Base-by-base conservation (phyloP, 2,888 invertebrate species). In the Gerris lacustris region DNA sequence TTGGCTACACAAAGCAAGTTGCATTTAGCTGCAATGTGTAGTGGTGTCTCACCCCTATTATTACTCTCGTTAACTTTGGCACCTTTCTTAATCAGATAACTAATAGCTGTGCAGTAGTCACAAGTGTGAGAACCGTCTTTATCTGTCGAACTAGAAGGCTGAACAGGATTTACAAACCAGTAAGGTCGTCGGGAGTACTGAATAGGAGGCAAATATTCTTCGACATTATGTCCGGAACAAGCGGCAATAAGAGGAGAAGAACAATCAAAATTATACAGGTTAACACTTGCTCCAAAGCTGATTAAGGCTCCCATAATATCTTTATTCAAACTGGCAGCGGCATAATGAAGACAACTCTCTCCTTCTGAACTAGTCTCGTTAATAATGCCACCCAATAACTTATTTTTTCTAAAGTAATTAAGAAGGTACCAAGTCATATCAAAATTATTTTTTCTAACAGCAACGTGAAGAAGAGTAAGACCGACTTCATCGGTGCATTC, bases 401-500 rank as follows among this genome's bases (percentile, higher is more conserved):
- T 5, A 2, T 55, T 55, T 5, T 15, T 55, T 55, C 15, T 55
- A 15, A 55, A 55, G n/a, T 66, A 70, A 44, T 67, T 55, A n/a
- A 70, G 55, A n/a, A 70, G 43, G 6, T 67, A 31, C 55, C 63
- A 62, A 9, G 62, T n/a, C 15, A 70, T 63, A 11, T 67, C 15
- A 62, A n/a, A 17, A 43, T 67, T 45, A 17, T 67, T 67, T 70
- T 43, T 67, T 44, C 67, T 67, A 18, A 67, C 67, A 7, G 70
- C 67, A 15, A 70, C 67, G 63, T 70, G 70, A 55, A 70, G 67
- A 47, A 70, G 70, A 17, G 67, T 62, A 6, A 67, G 63, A 11
- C 67, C 63, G 6, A 55, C 9, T 9, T 55, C 55, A 55, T 55
- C 55, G 15, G 11, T 55, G 4, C 31, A 31, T 31, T 31, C 31